These are phyloP conservation scores for Pseudomyrmex gracilis DNA, from an alignment of 1,140 invertebrate genomes.

Conservation along the genomic window DNA sequence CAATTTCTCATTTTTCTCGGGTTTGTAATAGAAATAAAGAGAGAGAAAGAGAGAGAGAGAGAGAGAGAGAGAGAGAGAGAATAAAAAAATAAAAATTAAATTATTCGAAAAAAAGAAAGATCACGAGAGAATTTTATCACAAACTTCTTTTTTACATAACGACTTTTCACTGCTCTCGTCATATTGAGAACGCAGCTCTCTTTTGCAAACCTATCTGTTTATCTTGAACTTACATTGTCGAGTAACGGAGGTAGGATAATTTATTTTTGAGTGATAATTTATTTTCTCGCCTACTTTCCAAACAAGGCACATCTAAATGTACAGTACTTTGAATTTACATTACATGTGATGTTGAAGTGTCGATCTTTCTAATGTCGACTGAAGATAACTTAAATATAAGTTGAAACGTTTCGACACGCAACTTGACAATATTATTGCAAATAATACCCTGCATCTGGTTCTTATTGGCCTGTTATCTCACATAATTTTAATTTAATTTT, in stretches of 20 bases:
- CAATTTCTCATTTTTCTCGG: not conserved
- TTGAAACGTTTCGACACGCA: no score
- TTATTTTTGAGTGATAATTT: no score
- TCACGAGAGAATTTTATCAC: not conserved
- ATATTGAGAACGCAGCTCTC: not conserved
- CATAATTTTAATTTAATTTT: constrained; percentile 5
- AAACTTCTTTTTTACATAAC: not conserved
- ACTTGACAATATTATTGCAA: no score
- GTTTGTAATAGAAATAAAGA: not conserved
- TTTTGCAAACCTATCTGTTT: not conserved
- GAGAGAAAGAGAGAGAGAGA: not conserved
- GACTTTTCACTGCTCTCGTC: not conserved
- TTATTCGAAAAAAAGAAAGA: not conserved
- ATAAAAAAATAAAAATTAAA: not conserved
- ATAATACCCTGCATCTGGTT: no score
- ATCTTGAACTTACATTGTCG: not conserved
- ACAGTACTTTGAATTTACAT: no score
- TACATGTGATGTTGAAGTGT: no score
- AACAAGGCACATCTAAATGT: no score
- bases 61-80: no score
- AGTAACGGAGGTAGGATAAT: constrained; percentile 4
- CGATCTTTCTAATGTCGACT: no score
- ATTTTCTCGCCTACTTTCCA: no score
- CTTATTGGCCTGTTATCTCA: no score
- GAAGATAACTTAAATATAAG: no score